Conservation (phyloP, 1,140 invertebrate genomes). For the silkworm (Bombyx mori) region ASM3026992v2 NC_085125.1:8257501-8258000, state of each 20-base stretch:
- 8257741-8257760: too few species aligned
- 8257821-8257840: too few species aligned
- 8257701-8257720: too few species aligned
- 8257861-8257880: not conserved
- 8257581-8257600: too few species aligned
- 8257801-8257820: not conserved
- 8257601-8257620: too few species aligned
- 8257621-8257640: not conserved
- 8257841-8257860: not conserved
- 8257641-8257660: not conserved
- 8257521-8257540: slow-evolving; percentile 51
- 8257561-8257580: not conserved
- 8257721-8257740: too few species aligned
- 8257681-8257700: not conserved
- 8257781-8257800: too few species aligned
- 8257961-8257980: slow-evolving; percentile 62
- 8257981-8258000: slow-evolving; percentile 50
- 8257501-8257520: slow-evolving; percentile 22
- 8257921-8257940: not conserved
- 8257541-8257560: not conserved
- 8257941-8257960: slow-evolving; percentile 57
- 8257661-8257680: not conserved
- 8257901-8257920: too few species aligned
- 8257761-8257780: too few species aligned
- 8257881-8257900: too few species aligned